Base-by-base conservation (phyloP, 2,888 invertebrate genomes). In the Agrochola lota region DNA sequence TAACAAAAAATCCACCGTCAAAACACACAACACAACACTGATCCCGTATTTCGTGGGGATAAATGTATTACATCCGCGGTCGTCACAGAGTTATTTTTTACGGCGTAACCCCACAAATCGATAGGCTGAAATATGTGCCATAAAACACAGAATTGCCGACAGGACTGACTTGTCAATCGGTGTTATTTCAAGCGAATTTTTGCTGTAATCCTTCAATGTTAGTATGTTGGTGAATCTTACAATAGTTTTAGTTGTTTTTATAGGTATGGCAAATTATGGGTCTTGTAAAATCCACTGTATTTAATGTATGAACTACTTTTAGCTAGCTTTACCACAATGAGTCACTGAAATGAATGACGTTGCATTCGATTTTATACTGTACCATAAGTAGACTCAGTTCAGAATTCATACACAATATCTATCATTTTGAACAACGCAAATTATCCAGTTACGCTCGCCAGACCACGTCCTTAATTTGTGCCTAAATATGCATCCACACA, bases 61-160 rank as follows among this genome's bases (percentile, higher is more conserved):
- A 84, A 83, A 88, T 86, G 69, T 80, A 88, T 80, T 76, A 76
- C 84, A 75, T 83, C 80, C 74, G 85, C 59, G 26, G 59, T 77
- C 69, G 62, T 71, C 64, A 60, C 70, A 52, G 68, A 67, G 85
- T 84, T 76, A 77, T 88, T 84, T 84, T 88, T 88, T 87, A 86
- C 78, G 78, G 76, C 11, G 66, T 69, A 55, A 75, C 69, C 78
- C 62, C 70, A 71, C 81, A 60, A 67, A 86, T 85, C 89, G 74
- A 88, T 87, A 74, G 81, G 30, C 62, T 79, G 85, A 81, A 87
- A 85, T 84, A 85, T 77, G 73, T 75, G 74, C 71, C 60, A 76
- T 85, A 79, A 85, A 88, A 87, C 67, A 78, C 68, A 72, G 77
- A 43, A 84, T 67, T 62, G 66, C 23, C 55, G 70, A 74, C 74